Base-by-base conservation (phyloP, 2,888 invertebrate species). In the Parnassius mnemosyne region DNA sequence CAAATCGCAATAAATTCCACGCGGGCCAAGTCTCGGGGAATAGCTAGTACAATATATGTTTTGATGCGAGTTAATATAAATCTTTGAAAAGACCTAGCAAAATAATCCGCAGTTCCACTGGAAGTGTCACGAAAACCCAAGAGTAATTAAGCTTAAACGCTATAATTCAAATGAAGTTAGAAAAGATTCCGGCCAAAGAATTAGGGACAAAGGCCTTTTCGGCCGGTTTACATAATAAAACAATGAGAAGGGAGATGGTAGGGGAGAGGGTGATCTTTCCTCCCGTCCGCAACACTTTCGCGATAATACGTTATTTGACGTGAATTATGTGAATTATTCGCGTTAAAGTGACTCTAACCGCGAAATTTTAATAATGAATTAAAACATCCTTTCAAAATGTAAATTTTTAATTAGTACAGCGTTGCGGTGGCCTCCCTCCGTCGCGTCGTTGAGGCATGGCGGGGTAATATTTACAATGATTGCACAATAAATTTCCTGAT, bases 341-440 rank as follows among this genome's bases (percentile, higher is more conserved):
- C 78, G 77, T 76, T 79, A 81, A 81, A 83, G 77, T 81, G 81
- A 83, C 80, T 79, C 74, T 73, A 71, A 76, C 87, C 86, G 81
- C 87, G 70, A 82, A 86, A 89, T 87, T 88, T 89, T 89, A 87
- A 89, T 89, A 89, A 87, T 88, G 79, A 85, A 89, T 87, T 84
- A 82, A 88, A 85, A 83, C 84, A 83, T 81, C 84, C 88, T 85
- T 85, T 84, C 80, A 84, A 84, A 87, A 88, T 87, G 87, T 87
- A 84, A 87, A 90, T 89, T 88, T 90, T 87, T 89, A 87, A 90
- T 89, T 84, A 87, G 81, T 76, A 79, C 73, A 65, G 71, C 74
- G 74, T 64, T 69, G 68, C 65, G 67, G 69, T 69, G 63, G 54
- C 61, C 49, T 25, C 68, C 69, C 70, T 71, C 71, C 70, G 71